Percentiles rank a stretch among this genome's conserved stretches.
phyloP scores from a whole-genome alignment of 1,140 invertebrate genomes.

The Tribolium castaneum region DNA sequence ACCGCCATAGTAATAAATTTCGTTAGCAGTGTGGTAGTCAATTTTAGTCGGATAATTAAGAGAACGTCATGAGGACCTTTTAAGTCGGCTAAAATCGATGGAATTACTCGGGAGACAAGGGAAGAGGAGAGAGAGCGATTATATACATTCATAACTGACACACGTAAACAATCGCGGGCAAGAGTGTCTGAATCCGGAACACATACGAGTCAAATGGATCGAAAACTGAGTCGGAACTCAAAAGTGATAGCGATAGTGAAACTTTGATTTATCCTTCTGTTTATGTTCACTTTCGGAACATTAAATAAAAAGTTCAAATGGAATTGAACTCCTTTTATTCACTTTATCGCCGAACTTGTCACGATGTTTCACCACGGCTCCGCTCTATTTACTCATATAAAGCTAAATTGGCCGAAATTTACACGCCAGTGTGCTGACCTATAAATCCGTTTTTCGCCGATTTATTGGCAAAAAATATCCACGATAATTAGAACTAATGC shows the following conservation, averaged over 20 bases:
- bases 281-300: conserved; percentile 50
- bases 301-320: conserved; percentile 49
- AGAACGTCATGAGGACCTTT: conserved; percentile 26
- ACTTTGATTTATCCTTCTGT: conserved; percentile 54
- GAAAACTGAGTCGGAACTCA: conserved; percentile 49
- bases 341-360: conserved; percentile 15
- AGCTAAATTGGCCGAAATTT: background rate
- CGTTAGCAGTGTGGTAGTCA: conserved; percentile 18
- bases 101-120: conserved; percentile 19
- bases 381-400: background rate
- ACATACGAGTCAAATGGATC: conserved; percentile 46
- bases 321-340: conserved; percentile 35
- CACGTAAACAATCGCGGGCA: conserved; percentile 45
- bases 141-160: conserved; percentile 53
- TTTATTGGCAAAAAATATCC: conserved; percentile 11
- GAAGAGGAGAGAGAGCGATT: background rate
- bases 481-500: conserved; percentile 12
- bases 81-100: conserved; percentile 23
- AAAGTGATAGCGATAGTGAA: conserved; percentile 55
- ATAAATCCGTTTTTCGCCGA: background rate
- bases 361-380: background rate
- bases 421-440: background rate
- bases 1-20: conserved; percentile 10
- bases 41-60: conserved; percentile 35
- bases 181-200: conserved; percentile 39